Base-by-base conservation (phyloP, 2,797 vertebrate genomes). In the Tragopan temminckii region DNA sequence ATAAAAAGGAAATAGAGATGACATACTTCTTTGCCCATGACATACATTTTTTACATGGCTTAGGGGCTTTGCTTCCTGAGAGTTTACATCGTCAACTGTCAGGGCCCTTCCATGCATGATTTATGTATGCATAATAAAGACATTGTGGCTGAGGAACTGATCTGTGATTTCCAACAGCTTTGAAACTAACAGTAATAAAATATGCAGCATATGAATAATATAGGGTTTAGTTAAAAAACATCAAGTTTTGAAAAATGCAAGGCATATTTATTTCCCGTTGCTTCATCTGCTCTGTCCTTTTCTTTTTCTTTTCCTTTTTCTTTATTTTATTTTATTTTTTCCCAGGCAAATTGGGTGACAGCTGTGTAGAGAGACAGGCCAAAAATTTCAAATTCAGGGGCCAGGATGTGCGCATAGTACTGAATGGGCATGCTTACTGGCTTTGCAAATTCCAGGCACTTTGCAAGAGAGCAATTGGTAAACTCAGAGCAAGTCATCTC, bases 91-190 rank as follows among this genome's bases (percentile, higher is more conserved):
- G 6, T 95, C 94, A 95, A 19, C 76, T 96, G 93, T 95, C 96
- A 96, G 74, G 75, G 69, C 64, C 33, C 31, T 91, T 91, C 95
- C 89, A 95, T 95, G 89, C 94, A 96, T 97, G 96, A 97, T 97
- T 97, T 96, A 96, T 96, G 70, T 67, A 21, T 6, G 89, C 90
- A 96, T 97, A 97, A 97, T 94, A 94, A 95, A 96, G 96, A 96
- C 66, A 81, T 91, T 50, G 8, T 71, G 58, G 92, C 53, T 69
- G 76, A 93, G 79, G 55, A 86, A 90, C 86, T 50, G 90, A 93
- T 94, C 90, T 93, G 68, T 86, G 95, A 94, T 96, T 96, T 96
- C 70, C 53, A 94, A 86, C 80, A 80, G 92, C 80, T 91, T 87
- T 90, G 90, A 95, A 96, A 79, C 48, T 38, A 95, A 85, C 72